Base-by-base conservation (phyloP, 1,140 invertebrate species). In the Calliphora vicina region DNA sequence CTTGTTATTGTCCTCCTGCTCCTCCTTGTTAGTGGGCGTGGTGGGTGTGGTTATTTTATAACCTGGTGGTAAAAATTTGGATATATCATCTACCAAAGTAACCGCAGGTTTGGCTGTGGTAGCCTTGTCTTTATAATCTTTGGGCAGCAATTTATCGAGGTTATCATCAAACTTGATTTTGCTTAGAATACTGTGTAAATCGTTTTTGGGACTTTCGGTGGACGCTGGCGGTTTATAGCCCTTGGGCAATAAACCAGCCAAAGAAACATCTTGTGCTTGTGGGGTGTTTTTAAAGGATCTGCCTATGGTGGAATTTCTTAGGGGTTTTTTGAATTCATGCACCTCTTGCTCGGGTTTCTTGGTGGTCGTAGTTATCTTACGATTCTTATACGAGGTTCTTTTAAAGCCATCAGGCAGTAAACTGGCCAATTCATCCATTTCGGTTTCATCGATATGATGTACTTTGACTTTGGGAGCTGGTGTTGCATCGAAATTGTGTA, bases 371-470 rank as follows among this genome's bases (percentile, higher is more conserved):
- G 91, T 92, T 86, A 92, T 86, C 91, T 92, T 89, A 88, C 92
- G 87, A 91, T 92, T 91, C 91, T 93, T 87, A 84, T 91, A 86
- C 88, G 92, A 83, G 13, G 92, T 88, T 86, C 94, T 94, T 9
- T 76, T 76, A 86, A 94, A 95, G 27, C 93, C 94, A 8, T 92
- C 87, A 1, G 94, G 94, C 17, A 95, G 87, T 2, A 95, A 87
- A 4, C 93, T 92, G 13, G 91, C 86, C 1, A 93, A 86, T 84
- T 94, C 92, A 80, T 94, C 94, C 88, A 94, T 93, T 90, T 93
- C 93, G 2, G 93, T 91, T 45, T 91, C 93, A 25, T 94, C 93
- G 83, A 96, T 95, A 87, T 95, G 96, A 82, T 93, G 93, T 1
- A 95, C 94, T 27, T 88, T 89, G 4, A 88, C 9, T 27, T 86